Conservation (phyloP, 2,888 invertebrate species). For the Tenthredo mesomela region DNA sequence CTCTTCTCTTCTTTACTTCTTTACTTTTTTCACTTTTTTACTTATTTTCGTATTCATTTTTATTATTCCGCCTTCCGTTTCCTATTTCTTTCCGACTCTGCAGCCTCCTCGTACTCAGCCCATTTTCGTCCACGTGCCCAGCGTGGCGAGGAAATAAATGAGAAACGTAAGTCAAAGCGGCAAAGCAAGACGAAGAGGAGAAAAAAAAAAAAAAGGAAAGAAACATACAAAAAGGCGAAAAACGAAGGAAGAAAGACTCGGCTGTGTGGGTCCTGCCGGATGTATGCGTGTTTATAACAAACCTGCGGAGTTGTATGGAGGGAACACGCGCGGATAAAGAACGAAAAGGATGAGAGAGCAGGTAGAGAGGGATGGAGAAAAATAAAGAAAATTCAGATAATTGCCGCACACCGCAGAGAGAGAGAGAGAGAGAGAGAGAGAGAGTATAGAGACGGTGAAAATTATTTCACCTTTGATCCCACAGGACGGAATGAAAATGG, state of each 20-base stretch:
- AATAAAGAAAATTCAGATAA: constrained; percentile 43
- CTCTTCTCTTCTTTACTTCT: background rate
- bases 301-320: background rate
- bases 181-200: constrained; percentile 9
- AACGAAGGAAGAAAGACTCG: background rate
- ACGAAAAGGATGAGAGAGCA: background rate
- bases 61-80: background rate
- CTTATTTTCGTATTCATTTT: background rate
- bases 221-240: background rate
- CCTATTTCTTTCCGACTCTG: background rate
- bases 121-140: constrained; percentile 51
- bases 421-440: no score
- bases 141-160: constrained; percentile 67
- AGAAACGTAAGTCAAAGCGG: constrained; percentile 70
- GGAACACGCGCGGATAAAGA: background rate
- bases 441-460: constrained; percentile 40
- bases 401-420: constrained; percentile 42
- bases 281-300: constrained; percentile 11
- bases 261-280: background rate
- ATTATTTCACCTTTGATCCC: constrained; percentile 50
- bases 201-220: constrained; percentile 3
- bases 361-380: constrained; percentile 9
- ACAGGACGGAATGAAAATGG: constrained; percentile 26
- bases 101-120: background rate
- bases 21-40: background rate